phyloP scores from a whole-genome alignment of 2,797 vertebrate species.

The Phoebastria nigripes region DNA sequence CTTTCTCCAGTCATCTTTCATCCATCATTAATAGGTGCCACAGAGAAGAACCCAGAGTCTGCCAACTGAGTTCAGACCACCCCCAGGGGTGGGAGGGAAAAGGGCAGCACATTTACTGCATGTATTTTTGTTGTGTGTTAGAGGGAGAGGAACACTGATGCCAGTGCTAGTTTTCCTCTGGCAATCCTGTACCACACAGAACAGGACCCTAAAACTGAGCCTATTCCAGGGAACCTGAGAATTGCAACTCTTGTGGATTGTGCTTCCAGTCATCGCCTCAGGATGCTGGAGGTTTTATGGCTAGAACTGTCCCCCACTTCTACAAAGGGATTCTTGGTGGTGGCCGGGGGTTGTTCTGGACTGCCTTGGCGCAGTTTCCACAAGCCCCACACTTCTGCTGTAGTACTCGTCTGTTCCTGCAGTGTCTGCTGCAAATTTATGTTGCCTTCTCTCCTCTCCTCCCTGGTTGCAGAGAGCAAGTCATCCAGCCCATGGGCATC shows the following conservation, averaged over 20 bases:
- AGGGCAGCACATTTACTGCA: rapidly evolving
- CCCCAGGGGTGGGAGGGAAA: neutral
- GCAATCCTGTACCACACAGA: neutral
- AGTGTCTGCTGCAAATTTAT: neutral
- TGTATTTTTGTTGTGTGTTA: neutral
- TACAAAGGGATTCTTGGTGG: neutral
- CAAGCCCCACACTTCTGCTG: rapidly evolving
- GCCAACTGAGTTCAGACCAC: neutral
- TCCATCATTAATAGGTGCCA: neutral
- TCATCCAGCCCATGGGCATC: slow-evolving; percentile 92
- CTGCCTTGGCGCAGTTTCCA: neutral
- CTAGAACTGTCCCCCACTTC: rapidly evolving
- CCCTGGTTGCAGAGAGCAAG: slow-evolving; percentile 73
- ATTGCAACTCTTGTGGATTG: neutral
- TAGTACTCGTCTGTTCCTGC: rapidly evolving
- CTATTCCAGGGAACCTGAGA: neutral
- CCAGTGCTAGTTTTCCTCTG: neutral
- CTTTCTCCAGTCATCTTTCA: neutral
- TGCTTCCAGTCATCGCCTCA: neutral
- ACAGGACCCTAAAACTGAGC: neutral
- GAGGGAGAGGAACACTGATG: neutral
- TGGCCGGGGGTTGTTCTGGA: neutral
- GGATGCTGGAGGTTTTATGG: neutral
- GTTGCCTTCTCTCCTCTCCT: neutral
- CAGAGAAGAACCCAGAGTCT: neutral